Evolutionary conservation across 2,797 vertebrate genomes (phyloP).

Genomic region (Gymnodraco acuticeps): DNA sequence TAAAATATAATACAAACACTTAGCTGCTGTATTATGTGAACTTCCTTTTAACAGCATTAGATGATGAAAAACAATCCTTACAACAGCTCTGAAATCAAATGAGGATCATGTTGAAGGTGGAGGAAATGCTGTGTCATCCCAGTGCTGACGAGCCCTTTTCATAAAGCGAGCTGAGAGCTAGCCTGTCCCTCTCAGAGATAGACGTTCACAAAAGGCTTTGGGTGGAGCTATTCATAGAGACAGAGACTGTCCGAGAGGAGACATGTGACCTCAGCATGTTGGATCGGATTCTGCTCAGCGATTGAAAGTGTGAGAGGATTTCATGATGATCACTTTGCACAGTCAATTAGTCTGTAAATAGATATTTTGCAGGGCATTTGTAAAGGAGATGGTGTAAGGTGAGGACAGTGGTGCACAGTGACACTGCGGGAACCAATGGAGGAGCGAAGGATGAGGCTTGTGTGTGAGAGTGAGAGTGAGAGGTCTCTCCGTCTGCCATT

Average conservation of each 20-base stretch:
- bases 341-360: conserved; percentile 21
- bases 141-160: conserved; percentile 25
- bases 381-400: conserved; percentile 26
- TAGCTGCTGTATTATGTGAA: conserved; percentile 14
- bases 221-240: conserved; percentile 66
- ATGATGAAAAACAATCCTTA: background rate
- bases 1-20: background rate
- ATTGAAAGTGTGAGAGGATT: conserved; percentile 20
- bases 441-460: conserved; percentile 15
- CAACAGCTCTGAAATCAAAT: background rate
- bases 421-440: conserved; percentile 7
- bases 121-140: conserved; percentile 57
- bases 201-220: conserved; percentile 36
- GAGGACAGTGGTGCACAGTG: conserved; percentile 10
- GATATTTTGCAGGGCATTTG: conserved; percentile 16
- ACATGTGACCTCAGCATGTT: conserved; percentile 36
- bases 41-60: conserved; percentile 1
- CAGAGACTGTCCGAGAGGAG: conserved; percentile 43
- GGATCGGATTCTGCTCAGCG: conserved; percentile 10
- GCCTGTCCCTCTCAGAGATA: conserved; percentile 37
- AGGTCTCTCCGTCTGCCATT: conserved; percentile 62
- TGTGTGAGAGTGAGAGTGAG: conserved; percentile 57
- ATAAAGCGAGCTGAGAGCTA: conserved; percentile 22
- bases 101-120: conserved; percentile 8
- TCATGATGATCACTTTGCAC: conserved; percentile 9